phyloP scores from a whole-genome alignment of 2,113 vertebrate genomes.

The Channa argus region DNA sequence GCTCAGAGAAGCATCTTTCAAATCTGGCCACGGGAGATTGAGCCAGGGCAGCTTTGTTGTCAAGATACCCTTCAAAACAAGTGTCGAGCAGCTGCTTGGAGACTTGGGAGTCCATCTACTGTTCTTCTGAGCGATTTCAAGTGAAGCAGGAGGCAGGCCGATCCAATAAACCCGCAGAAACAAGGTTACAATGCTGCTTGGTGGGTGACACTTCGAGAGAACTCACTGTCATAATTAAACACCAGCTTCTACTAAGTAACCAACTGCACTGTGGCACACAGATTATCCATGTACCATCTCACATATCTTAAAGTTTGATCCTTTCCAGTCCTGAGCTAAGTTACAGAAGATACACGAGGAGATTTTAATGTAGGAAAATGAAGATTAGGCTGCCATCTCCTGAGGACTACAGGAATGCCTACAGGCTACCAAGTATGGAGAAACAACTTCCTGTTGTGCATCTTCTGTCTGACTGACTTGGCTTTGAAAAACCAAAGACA shows the following conservation, averaged over 20 bases:
- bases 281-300: not conserved
- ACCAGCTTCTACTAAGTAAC: no score
- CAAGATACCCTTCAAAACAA: constrained; percentile 67
- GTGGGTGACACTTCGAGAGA: not conserved
- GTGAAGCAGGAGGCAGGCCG: not conserved
- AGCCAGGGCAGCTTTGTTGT: constrained; percentile 59
- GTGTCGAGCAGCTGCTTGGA: constrained; percentile 58
- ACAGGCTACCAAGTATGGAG: not conserved
- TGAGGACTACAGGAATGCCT: constrained; percentile 3
- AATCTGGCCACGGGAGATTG: constrained; percentile 27
- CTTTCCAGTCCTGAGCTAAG: not conserved
- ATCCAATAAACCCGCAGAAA: constrained; percentile 6
- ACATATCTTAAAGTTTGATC: not conserved
- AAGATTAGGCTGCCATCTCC: not conserved
- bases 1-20: constrained; percentile 47
- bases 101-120: constrained; percentile 9
- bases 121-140: constrained; percentile 1
- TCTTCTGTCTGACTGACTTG: not conserved
- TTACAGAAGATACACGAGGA: not conserved
- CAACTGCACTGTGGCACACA: not conserved
- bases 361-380: not conserved
- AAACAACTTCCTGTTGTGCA: constrained; percentile 26
- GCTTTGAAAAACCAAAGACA: constrained; percentile 4
- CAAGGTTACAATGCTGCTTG: not conserved
- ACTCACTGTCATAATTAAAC: constrained; percentile 14